phyloP scores from a whole-genome alignment of 2,797 vertebrate species.

The Clarias laeviceps region DNA sequence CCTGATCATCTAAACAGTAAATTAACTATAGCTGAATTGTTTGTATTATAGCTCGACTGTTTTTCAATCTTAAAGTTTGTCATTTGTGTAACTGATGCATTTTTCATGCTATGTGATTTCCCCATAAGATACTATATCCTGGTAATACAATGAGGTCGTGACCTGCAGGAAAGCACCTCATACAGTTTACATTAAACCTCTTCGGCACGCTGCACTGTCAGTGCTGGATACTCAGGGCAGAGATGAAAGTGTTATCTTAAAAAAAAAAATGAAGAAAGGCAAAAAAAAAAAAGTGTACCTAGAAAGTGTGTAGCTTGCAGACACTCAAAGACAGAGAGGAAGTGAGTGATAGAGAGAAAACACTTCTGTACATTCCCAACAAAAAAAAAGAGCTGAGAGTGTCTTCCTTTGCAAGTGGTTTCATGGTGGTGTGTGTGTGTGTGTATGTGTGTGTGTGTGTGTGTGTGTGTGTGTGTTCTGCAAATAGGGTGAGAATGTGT shows the following conservation, averaged over 20 bases:
- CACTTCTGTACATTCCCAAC: constrained; percentile 55
- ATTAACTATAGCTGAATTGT: neutral
- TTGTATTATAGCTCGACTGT: no score
- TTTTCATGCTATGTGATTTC: neutral
- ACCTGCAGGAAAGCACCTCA: constrained; percentile 32
- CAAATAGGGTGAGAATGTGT: constrained; percentile 48
- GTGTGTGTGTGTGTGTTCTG: constrained; percentile 24
- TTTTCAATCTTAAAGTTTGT: neutral
- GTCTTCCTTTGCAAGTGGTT: constrained; percentile 52
- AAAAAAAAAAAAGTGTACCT: constrained; percentile 51
- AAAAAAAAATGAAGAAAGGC: neutral
- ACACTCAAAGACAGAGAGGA: constrained; percentile 62
- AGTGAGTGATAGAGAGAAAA: constrained; percentile 66
- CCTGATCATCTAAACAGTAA: neutral
- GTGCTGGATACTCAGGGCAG: neutral
- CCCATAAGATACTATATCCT: neutral
- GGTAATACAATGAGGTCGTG: neutral
- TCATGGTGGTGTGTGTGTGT: neutral
- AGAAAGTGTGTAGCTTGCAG: constrained; percentile 61
- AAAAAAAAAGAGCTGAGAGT: constrained; percentile 50
- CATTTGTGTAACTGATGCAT: neutral
- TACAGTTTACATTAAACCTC: neutral
- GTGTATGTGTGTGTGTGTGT: constrained; percentile 28
- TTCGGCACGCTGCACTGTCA: neutral
- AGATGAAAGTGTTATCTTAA: constrained; percentile 14